Conservation (phyloP, 2,888 invertebrate species). For the Andrena flavipes region DNA sequence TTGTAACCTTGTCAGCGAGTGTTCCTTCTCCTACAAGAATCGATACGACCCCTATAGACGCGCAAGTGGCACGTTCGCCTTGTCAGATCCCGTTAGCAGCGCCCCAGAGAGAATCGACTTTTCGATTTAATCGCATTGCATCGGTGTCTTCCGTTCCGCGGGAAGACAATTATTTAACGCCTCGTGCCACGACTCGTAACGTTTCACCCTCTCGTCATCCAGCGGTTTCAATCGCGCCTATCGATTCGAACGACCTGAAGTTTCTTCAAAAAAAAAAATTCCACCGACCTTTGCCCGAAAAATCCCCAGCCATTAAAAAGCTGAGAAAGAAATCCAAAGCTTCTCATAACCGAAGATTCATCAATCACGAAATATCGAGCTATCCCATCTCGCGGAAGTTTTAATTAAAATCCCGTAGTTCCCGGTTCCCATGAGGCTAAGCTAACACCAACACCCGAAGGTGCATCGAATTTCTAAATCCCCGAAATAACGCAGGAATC, state of each 20-base stretch:
- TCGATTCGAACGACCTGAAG: conserved; percentile 25
- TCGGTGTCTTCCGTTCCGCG: conserved; percentile 48
- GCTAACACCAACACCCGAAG: neutral
- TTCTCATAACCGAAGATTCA: neutral
- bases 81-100: conserved; percentile 59
- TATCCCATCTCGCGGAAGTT: neutral
- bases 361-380: neutral
- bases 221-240: conserved; percentile 4
- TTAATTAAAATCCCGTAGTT: neutral
- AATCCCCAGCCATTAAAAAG: neutral
- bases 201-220: neutral
- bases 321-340: neutral
- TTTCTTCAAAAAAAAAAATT: conserved; percentile 14
- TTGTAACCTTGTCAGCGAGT: conserved; percentile 75
- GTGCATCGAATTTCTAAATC: neutral
- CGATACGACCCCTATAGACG: conserved; percentile 62
- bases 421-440: neutral
- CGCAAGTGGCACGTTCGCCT: conserved; percentile 50
- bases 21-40: conserved; percentile 66
- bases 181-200: neutral
- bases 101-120: conserved; percentile 52
- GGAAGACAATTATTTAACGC: conserved; percentile 51
- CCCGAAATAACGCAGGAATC: neutral
- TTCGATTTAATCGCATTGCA: conserved; percentile 57
- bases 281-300: neutral